Base-by-base conservation (phyloP, 2,888 invertebrate species). In the Lycaena phlaeas region DNA sequence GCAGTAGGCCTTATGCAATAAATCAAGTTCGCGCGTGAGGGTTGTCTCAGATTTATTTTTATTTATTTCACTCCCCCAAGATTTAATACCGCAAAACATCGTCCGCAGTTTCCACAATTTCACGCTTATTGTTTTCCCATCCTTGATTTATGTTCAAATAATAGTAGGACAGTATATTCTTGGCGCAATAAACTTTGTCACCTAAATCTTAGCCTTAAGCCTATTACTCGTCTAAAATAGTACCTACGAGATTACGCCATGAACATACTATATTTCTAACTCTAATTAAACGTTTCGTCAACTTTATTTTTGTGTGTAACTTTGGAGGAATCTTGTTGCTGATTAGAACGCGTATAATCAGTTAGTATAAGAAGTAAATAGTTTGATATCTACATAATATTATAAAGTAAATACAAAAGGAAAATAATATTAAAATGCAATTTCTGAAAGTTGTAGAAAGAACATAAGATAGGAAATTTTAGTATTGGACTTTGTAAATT, bases 81-180 rank as follows among this genome's bases (percentile, higher is more conserved):
- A 82, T 79, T 79, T 82, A 82, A 77, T 75, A 68, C 72, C 73
- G 55, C 52, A 68, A 79, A 72, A 77, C 72, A 74, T 72, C 77
- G 70, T 56, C 65, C 73, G 56, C 78, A 78, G 79, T 82, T 84
- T 84, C 82, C 84, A 84, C 84, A 82, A 84, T 84, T 84, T 84
- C 84, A 82, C 84, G 84, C 84, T 81, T 82, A 84, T 84, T 84
- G 84, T 84, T 84, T 84, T 82, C 82, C 82, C 82, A 82, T 84
- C 84, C 78, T 65, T 79, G 84, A 84, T 84, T 84, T 84, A 84
- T 72, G 74, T 61, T 54, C 68, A 54, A 59, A 73, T 82, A 84
- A 82, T 84, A 76, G 79, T 75, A 69, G 25, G 68, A 70, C 77
- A 67, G 70, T 79, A 78, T 79, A 76, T 68, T 76, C 76, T 76